Evolutionary conservation across 2,797 vertebrate genomes (phyloP), one percentile per base, ranked within the genome.

Genomic region (Miichthys miiuy): DNA sequence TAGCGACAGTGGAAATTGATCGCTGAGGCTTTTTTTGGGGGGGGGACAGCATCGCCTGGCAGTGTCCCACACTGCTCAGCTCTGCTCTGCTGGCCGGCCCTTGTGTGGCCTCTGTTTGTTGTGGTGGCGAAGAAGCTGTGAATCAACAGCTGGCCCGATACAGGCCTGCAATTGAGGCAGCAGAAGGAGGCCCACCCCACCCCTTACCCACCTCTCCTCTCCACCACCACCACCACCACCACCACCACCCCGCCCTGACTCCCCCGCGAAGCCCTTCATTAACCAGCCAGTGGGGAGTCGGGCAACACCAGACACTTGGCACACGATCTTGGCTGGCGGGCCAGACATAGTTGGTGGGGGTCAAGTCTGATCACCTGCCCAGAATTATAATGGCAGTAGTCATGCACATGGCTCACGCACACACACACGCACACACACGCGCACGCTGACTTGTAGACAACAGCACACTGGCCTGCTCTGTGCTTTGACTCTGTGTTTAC

Each of bases 351-450:
- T 92, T 90, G 90, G 91, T 91, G 93, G 94, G 93, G 90, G 92
- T 94, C 93, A 93, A 92, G 89, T 92, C 94, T 94, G 92, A 94
- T 95, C 94, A 95, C 95, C 94, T 95, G 94, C 91, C 92, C 88
- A 88, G 94, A 94, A 96, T 95, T 93, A 91, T 94, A 95, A 95
- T 95, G 88, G 92, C 87, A 89, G 85, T 75, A 93, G 88, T 91
- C 87, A 91, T 89, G 81, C 85, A 87, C 87, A 90, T 82, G 84
- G 50, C 79, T 77, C 79, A 90, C 78, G 61, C 62, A 74, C 54
- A 51, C 66, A 55, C n/a, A 21, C 50, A 12, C n/a, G 23, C 41
- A 30, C 34, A 42, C 68, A 42, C 68, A 72, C 77, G 85, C 87
- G 78, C 73, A 84, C 47, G 52, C 81, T 66, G 82, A 81, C 81